phyloP scores from a whole-genome alignment of 2,113 vertebrate genomes.

The Zosterops borbonicus region DNA sequence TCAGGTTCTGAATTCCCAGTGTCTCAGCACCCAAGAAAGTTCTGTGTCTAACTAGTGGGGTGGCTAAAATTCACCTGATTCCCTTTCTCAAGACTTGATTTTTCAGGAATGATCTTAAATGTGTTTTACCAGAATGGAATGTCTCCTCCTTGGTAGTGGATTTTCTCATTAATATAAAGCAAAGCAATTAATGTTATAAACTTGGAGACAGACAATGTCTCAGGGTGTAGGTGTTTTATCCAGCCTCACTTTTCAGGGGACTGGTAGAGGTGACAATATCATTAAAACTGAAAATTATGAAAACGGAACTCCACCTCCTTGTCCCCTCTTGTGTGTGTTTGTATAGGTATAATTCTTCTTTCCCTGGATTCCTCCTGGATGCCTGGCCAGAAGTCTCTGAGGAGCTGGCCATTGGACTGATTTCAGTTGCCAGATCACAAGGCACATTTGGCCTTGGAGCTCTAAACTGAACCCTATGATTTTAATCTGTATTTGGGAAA shows the following conservation, averaged over 20 bases:
- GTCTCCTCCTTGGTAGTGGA: not conserved
- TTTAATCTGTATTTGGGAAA: not conserved
- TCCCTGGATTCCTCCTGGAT: not conserved
- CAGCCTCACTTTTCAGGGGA: not conserved
- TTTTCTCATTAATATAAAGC: not conserved
- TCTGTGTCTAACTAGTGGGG: not conserved
- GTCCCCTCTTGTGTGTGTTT: not conserved
- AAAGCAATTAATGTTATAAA: not conserved
- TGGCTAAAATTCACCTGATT: not conserved
- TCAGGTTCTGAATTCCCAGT: not conserved
- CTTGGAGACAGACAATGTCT: not conserved
- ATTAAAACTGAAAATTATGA: not conserved
- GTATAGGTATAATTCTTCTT: not conserved
- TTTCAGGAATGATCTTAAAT: not conserved
- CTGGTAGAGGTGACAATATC: not conserved
- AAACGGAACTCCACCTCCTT: not conserved
- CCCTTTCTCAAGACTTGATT: not conserved
- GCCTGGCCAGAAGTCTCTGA: not conserved
- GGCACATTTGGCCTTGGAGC: not conserved
- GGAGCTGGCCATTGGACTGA: not conserved
- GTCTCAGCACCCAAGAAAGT: not conserved
- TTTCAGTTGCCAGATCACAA: not conserved
- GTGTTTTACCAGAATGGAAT: not conserved
- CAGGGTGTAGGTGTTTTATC: not conserved
- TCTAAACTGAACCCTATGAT: not conserved